Evolutionary conservation across 2,797 vertebrate species (phyloP).

Genomic region (Trachops cirrhosus): DNA sequence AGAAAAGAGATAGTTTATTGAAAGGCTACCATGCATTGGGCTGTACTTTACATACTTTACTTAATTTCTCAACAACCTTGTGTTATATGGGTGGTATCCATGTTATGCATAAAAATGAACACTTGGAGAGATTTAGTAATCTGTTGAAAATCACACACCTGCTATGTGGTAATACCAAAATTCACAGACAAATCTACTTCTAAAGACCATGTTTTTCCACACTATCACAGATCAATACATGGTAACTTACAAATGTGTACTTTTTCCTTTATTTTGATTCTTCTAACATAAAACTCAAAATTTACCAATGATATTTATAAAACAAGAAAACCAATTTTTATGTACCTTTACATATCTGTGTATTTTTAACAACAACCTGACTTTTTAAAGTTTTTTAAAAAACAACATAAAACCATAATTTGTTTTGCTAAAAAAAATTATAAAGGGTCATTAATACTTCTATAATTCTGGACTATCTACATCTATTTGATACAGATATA

Average conservation of each 20-base stretch:
- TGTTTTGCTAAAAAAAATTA: neutral
- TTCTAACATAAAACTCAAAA: neutral
- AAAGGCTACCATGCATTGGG: neutral
- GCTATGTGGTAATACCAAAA: neutral
- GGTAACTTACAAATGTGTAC: neutral
- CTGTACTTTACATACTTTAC: neutral
- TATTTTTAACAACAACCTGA: neutral
- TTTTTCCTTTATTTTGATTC: neutral
- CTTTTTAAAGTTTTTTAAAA: neutral
- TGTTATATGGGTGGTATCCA: neutral
- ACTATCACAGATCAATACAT: neutral
- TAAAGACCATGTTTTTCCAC: neutral
- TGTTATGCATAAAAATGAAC: neutral
- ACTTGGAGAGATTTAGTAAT: neutral
- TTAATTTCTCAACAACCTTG: neutral
- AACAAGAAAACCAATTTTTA: neutral
- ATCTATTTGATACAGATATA: neutral
- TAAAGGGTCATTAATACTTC: neutral
- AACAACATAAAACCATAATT: neutral
- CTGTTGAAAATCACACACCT: neutral
- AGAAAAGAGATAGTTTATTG: neutral
- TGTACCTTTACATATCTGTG: neutral
- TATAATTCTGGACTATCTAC: neutral
- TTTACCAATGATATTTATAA: neutral
- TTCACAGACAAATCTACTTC: neutral